Evolutionary conservation across 2,888 invertebrate species (phyloP).

Genomic region (Cenopis cana): DNA sequence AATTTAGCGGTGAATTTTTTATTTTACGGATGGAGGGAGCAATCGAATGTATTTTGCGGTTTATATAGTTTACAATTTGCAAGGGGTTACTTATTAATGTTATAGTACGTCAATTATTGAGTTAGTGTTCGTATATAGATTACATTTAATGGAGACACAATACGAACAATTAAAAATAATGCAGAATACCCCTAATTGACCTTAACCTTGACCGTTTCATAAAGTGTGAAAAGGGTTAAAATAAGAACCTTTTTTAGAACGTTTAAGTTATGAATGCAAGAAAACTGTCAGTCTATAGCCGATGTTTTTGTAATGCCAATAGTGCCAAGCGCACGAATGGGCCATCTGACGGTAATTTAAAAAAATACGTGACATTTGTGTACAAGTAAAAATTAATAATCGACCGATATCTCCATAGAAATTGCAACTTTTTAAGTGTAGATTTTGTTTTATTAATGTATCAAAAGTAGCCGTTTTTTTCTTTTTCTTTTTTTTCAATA

Average conservation of each 20-base stretch:
- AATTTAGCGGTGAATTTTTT: conserved; percentile 40
- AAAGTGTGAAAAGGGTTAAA: background rate
- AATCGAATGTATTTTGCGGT: conserved; percentile 21
- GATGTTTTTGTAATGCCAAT: background rate
- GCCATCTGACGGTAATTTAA: background rate
- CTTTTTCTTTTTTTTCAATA: no score
- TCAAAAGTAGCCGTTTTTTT: no score
- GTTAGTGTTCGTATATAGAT: background rate
- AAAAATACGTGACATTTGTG: background rate
- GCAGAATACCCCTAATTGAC: background rate
- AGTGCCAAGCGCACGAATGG: background rate
- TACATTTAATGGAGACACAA: background rate
- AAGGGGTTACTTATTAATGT: conserved; percentile 14
- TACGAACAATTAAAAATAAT: conserved; percentile 2
- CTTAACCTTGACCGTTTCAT: no score
- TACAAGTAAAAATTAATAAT: background rate
- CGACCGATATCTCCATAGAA: no score
- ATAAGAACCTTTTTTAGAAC: background rate
- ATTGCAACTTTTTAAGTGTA: no score
- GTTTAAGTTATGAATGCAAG: background rate
- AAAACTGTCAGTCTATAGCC: background rate
- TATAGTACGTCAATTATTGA: conserved; percentile 5
- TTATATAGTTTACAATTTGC: conserved; percentile 16
- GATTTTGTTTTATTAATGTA: no score
- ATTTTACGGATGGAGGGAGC: conserved; percentile 12